phyloP scores from a whole-genome alignment of 2,113 vertebrate genomes.

The Scomber scombrus region DNA sequence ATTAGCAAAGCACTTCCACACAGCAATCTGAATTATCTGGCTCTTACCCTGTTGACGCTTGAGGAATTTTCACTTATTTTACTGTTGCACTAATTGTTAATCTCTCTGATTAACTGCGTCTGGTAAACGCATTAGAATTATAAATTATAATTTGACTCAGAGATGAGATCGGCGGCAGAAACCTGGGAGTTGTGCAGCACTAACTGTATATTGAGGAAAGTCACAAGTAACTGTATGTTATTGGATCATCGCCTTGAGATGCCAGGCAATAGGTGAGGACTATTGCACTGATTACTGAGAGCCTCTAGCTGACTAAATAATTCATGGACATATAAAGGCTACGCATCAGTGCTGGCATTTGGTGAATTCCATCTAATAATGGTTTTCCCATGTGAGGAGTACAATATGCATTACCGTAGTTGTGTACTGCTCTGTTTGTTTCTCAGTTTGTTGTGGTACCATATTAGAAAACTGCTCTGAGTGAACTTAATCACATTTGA shows the following conservation, averaged over 20 bases:
- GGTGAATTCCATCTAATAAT: conserved; percentile 26
- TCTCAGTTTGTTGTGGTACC: no score
- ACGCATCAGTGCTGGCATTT: conserved; percentile 11
- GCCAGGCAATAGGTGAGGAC: background rate
- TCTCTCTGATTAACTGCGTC: conserved; percentile 48
- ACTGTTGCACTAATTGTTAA: conserved; percentile 54
- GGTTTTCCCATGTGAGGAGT: background rate
- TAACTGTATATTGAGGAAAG: conserved; percentile 49
- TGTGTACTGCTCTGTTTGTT: no score
- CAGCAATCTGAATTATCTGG: conserved; percentile 47
- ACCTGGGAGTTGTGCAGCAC: conserved; percentile 41
- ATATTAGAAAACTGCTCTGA: conserved; percentile 7
- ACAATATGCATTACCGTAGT: background rate
- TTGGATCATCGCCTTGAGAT: conserved; percentile 38
- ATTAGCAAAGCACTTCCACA: conserved; percentile 47
- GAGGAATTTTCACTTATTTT: conserved; percentile 57
- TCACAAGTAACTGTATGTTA: conserved; percentile 31
- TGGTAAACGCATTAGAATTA: conserved; percentile 54
- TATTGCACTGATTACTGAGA: background rate
- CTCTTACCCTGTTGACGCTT: conserved; percentile 41
- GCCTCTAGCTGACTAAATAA: conserved; percentile 20
- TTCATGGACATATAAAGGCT: conserved; percentile 22
- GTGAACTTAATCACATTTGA: conserved; percentile 2
- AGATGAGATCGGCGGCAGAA: conserved; percentile 53
- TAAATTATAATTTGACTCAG: conserved; percentile 52